phyloP scores from a whole-genome alignment of 2,113 vertebrate species.

The Peromyscus californicus region DNA sequence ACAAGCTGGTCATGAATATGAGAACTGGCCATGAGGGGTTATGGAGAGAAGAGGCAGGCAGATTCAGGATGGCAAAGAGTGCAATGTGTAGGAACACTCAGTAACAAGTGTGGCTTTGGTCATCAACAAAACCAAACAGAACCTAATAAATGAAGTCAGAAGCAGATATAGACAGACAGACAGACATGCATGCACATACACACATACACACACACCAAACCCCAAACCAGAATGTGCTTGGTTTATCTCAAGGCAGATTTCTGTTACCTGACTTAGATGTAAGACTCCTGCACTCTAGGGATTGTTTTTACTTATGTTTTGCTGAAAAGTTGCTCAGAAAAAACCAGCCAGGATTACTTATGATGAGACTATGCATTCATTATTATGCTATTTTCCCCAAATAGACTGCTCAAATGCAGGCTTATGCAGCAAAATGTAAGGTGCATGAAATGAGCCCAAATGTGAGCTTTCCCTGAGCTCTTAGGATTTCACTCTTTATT shows the following conservation, averaged over 20 bases:
- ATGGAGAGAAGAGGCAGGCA: background rate
- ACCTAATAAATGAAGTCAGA: background rate
- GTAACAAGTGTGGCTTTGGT: background rate
- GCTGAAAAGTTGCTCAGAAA: background rate
- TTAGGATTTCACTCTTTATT: too few species aligned
- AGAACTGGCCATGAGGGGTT: background rate
- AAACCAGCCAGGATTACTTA: background rate
- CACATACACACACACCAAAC: background rate
- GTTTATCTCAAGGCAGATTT: background rate
- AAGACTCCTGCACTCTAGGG: too few species aligned
- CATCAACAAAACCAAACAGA: background rate
- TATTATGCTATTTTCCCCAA: too few species aligned
- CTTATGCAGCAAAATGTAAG: background rate
- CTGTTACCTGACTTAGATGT: background rate
- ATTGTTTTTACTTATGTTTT: background rate
- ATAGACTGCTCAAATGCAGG: background rate
- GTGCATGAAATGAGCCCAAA: fast-evolving
- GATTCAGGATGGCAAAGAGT: too few species aligned
- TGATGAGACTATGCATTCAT: background rate
- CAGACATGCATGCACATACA: background rate
- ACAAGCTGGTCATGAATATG: too few species aligned
- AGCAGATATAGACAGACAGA: background rate
- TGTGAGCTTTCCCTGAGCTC: background rate
- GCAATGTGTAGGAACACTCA: too few species aligned
- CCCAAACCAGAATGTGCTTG: background rate